phyloP scores from a whole-genome alignment of 2,888 invertebrate species.

The Torymus tubicola region DNA sequence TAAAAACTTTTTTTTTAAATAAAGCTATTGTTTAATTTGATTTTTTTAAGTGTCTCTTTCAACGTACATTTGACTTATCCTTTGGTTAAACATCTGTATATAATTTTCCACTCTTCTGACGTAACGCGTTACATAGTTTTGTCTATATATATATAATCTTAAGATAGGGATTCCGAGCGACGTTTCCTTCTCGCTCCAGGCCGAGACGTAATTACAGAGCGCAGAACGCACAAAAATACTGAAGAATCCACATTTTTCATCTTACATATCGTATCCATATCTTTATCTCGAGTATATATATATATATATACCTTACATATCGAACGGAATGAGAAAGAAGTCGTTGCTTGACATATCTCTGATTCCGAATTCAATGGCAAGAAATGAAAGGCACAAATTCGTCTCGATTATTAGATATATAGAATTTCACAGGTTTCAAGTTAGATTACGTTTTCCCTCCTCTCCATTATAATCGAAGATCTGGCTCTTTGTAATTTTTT shows the following conservation, averaged over 20 bases:
- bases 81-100: not conserved
- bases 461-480: constrained; percentile 2
- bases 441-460: not conserved
- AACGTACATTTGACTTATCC: constrained; percentile 1
- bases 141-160: not conserved
- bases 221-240: constrained; percentile 47
- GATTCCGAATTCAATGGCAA: constrained; percentile 40
- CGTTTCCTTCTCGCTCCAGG: constrained; percentile 15
- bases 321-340: constrained; percentile 17
- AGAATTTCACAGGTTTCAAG: no score
- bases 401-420: not conserved
- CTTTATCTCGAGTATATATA: constrained; percentile 23
- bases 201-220: not conserved
- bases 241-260: constrained; percentile 37
- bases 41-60: constrained; percentile 35
- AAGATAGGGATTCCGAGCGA: constrained; percentile 10
- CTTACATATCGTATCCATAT: constrained; percentile 53
- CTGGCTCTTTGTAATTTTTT: constrained; percentile 42
- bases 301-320: constrained; percentile 40
- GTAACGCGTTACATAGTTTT: not conserved
- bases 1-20: no score
- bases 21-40: not conserved
- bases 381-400: constrained; percentile 6
- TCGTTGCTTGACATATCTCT: constrained; percentile 29
- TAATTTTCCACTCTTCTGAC: no score